Evolutionary conservation across 2,888 invertebrate genomes (phyloP).

Genomic region (Odontocerum albicorne): DNA sequence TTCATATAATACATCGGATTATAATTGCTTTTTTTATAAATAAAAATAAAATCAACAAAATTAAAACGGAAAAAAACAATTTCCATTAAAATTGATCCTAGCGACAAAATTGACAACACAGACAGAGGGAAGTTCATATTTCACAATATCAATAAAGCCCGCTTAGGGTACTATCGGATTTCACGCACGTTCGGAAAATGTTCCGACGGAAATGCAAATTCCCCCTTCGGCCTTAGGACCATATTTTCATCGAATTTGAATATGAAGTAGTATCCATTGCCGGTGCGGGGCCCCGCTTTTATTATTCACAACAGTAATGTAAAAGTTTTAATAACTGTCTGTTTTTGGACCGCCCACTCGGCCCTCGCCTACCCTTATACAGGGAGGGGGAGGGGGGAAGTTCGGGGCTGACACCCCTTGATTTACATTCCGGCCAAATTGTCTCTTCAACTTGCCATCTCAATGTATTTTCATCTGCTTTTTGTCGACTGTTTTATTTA

Average conservation of each 20-base stretch:
- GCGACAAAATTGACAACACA: too few relatives aligned
- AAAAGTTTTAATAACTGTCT: slow-evolving; percentile 38
- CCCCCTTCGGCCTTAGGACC: slow-evolving; percentile 12
- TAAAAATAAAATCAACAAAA: too few relatives aligned
- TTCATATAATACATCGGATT: too few relatives aligned
- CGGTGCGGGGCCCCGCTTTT: slow-evolving; percentile 25
- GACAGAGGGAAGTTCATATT: too few relatives aligned
- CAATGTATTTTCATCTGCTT: slow-evolving; percentile 19
- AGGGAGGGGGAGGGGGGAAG: background rate
- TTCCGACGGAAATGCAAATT: slow-evolving; percentile 25
- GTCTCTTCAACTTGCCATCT: slow-evolving; percentile 25
- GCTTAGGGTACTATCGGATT: slow-evolving; percentile 14
- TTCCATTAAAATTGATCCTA: too few relatives aligned
- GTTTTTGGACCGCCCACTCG: slow-evolving; percentile 29
- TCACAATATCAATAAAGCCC: slow-evolving; percentile 18
- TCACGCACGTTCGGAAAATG: slow-evolving; percentile 14
- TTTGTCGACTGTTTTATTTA: slow-evolving; percentile 19
- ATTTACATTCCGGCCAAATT: slow-evolving; percentile 34
- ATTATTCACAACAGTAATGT: slow-evolving; percentile 37
- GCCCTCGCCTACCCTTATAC: background rate
- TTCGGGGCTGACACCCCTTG: slow-evolving; percentile 21
- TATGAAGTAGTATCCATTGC: slow-evolving; percentile 34
- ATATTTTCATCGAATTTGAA: slow-evolving; percentile 35
- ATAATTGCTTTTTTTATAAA: too few relatives aligned
- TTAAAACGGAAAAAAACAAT: too few relatives aligned